phyloP scores from a whole-genome alignment of 2,888 invertebrate genomes.

The Philonicus albiceps region DNA sequence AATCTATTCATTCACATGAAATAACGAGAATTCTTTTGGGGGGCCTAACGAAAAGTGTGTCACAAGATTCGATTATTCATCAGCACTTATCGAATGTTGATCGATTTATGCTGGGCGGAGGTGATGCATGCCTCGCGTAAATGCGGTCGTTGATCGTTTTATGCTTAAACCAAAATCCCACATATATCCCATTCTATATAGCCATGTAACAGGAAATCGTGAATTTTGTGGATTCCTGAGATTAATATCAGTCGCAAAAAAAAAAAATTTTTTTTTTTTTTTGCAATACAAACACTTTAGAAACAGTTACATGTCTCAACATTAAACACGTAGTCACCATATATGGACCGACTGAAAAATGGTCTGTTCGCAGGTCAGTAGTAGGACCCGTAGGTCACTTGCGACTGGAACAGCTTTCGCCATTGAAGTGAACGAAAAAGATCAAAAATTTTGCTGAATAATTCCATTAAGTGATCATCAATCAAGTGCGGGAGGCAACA shows the following conservation, averaged over 20 bases:
- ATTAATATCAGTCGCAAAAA: neutral
- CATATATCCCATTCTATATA: neutral
- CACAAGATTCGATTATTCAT: conserved; percentile 30
- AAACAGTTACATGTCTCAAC: conserved; percentile 6
- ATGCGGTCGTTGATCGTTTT: conserved; percentile 29
- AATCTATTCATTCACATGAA: conserved; percentile 23
- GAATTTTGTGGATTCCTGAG: neutral
- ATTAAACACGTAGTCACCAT: neutral
- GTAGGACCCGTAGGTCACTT: neutral
- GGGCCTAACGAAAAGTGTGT: conserved; percentile 14
- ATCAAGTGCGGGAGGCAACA: conserved; percentile 16
- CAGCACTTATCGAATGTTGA: conserved; percentile 2
- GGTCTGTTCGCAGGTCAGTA: neutral
- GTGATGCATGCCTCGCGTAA: conserved; percentile 1
- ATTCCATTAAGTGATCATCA: conserved; percentile 33
- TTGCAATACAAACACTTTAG: neutral
- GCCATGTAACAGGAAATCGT: neutral
- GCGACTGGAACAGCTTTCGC: neutral
- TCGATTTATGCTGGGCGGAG: conserved; percentile 28
- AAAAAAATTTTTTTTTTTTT: no score
- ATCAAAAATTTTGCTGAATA: conserved; percentile 38
- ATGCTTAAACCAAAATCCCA: neutral
- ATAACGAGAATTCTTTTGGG: conserved; percentile 17
- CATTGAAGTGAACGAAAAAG: conserved; percentile 19
- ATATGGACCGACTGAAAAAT: neutral